Evolutionary conservation across 2,797 vertebrate species (phyloP).

Genomic region (Knipowitschia caucasica): DNA sequence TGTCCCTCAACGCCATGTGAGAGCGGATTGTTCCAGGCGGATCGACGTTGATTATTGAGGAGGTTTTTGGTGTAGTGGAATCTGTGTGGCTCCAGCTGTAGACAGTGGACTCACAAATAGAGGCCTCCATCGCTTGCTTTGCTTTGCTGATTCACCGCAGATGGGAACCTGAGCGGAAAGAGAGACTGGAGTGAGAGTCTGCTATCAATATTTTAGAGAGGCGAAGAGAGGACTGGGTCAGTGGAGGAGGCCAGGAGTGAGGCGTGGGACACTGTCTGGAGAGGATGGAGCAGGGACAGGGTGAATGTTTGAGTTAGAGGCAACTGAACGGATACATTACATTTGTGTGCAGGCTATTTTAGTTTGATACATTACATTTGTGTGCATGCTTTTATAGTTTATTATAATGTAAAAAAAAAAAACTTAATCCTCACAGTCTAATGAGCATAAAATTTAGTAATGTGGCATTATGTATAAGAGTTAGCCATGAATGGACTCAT

Average conservation of each 20-base stretch:
- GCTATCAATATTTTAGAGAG: conserved; percentile 65
- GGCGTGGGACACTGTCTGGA: conserved; percentile 21
- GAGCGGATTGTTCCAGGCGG: conserved; percentile 17
- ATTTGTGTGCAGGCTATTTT: neutral
- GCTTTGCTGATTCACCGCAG: conserved; percentile 44
- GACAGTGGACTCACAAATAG: conserved; percentile 13
- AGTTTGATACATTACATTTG: too few species aligned
- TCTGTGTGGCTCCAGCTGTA: conserved; percentile 35
- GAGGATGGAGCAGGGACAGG: conserved; percentile 8
- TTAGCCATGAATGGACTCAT: too few species aligned
- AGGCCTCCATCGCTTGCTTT: conserved; percentile 9
- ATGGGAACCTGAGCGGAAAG: conserved; percentile 35
- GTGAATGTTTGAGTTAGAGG: conserved; percentile 1
- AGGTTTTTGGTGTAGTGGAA: conserved; percentile 21
- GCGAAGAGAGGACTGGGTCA: conserved; percentile 59
- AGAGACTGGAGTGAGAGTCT: conserved; percentile 35
- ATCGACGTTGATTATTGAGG: conserved; percentile 16
- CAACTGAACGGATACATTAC: conserved; percentile 4
- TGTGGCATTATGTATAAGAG: too few species aligned
- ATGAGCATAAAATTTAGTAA: too few species aligned
- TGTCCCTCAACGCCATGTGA: conserved; percentile 26
- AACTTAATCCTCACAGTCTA: too few species aligned
- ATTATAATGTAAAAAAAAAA: too few species aligned
- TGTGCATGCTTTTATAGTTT: too few species aligned
- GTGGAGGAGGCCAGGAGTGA: conserved; percentile 51